Evolutionary conservation across 2,888 invertebrate genomes (phyloP).

Genomic region (Tuta absoluta): DNA sequence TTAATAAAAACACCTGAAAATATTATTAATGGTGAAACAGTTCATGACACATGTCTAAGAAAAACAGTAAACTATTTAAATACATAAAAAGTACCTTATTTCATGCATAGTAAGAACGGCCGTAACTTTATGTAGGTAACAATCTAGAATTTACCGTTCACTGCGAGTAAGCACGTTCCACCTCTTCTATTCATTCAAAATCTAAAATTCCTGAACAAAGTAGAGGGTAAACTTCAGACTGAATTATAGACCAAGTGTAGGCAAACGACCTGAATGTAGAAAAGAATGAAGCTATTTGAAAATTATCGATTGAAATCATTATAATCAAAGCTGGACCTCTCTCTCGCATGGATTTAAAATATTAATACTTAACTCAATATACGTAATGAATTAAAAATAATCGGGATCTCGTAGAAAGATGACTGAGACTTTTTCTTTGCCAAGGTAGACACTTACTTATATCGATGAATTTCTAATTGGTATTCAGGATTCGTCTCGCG

Average conservation of each 20-base stretch:
- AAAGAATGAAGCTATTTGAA: background rate
- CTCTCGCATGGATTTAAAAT: background rate
- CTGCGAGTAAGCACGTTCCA: constrained; percentile 4
- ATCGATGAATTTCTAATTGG: background rate
- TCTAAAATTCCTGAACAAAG: constrained; percentile 3
- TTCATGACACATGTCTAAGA: too few species aligned
- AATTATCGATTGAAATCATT: background rate
- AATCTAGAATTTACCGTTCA: background rate
- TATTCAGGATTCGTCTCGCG: constrained; percentile 1
- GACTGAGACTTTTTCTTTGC: background rate
- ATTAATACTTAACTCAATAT: too few species aligned
- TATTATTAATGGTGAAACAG: too few species aligned
- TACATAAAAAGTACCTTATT: too few species aligned
- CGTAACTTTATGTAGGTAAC: too few species aligned
- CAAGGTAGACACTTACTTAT: background rate
- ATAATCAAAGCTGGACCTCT: too few species aligned
- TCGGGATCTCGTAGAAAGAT: too few species aligned
- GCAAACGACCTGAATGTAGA: background rate
- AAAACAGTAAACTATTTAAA: too few species aligned
- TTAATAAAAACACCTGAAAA: too few species aligned
- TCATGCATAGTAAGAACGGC: too few species aligned
- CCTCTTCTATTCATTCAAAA: constrained; percentile 8
- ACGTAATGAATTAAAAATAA: too few species aligned
- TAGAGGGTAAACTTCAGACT: background rate
- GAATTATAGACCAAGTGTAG: constrained; percentile 6